phyloP scores from a whole-genome alignment of 2,113 vertebrate genomes.

The Saguinus midas region DNA sequence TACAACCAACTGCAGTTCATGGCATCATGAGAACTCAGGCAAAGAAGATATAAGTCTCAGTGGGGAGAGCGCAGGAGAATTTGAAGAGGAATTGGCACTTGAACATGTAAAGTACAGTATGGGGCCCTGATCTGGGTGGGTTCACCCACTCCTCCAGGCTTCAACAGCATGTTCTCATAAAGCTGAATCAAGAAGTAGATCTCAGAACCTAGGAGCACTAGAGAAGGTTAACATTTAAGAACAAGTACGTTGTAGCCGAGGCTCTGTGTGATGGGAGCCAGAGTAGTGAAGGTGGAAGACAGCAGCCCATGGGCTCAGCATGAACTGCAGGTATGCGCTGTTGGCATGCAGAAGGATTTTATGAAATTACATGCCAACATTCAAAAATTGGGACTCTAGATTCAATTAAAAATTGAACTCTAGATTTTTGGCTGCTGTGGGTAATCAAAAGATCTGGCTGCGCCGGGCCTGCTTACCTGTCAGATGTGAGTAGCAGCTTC shows the following conservation, averaged over 20 bases:
- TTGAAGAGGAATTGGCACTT: neutral
- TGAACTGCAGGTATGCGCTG: neutral
- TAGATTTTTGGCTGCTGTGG: neutral
- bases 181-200: neutral
- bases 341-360: neutral
- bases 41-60: neutral
- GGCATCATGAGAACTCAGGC: neutral
- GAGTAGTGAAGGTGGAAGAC: neutral
- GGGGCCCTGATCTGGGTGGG: neutral
- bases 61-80: neutral
- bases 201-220: too few relatives aligned
- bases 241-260: neutral
- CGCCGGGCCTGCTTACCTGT: neutral
- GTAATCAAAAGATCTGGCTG: neutral
- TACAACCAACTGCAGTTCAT: neutral
- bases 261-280: neutral
- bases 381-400: neutral
- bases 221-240: neutral
- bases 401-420: neutral
- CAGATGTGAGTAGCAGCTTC: neutral
- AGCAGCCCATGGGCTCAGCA: fast-evolving
- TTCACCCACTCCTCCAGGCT: neutral
- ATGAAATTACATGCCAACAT: neutral
- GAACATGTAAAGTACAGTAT: neutral
- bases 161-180: neutral